Percentiles rank a stretch among this genome's conserved stretches.
Evolutionary conservation across 2,113 vertebrate species (phyloP).

Genomic region (Corythaeola cristata): DNA sequence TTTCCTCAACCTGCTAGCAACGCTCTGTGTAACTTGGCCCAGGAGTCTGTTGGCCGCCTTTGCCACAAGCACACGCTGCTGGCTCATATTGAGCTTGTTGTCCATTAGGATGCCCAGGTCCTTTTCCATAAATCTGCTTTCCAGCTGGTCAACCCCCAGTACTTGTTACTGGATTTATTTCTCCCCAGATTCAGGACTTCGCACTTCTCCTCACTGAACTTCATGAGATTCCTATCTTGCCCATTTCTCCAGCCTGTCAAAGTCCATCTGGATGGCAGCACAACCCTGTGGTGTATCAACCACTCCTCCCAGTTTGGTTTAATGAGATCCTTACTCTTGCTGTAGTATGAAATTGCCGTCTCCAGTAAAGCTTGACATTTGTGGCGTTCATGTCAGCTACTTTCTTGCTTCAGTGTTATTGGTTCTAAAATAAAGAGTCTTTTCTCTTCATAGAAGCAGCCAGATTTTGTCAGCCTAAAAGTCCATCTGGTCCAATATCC

Average conservation of each 20-base stretch:
- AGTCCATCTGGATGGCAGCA: neutral
- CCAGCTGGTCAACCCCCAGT: neutral
- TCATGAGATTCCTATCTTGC: neutral
- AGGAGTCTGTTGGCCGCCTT: neutral
- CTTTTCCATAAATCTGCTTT: neutral
- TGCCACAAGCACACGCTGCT: neutral
- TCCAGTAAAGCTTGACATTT: neutral
- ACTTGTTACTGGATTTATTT: neutral
- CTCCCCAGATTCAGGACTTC: neutral
- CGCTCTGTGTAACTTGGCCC: too few species aligned
- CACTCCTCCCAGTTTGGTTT: neutral
- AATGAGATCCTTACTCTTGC: neutral
- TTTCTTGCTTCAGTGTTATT: neutral
- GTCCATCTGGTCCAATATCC: neutral
- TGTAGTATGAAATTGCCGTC: neutral
- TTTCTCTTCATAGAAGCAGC: neutral
- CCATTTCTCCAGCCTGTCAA: neutral
- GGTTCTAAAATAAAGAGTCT: neutral
- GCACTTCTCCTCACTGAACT: neutral
- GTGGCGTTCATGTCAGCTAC: neutral
- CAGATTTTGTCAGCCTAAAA: neutral
- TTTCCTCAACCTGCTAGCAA: neutral
- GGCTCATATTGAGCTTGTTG: neutral
- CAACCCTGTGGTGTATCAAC: neutral
- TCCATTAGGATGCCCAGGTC: neutral